Base-by-base conservation (phyloP, 2,797 vertebrate genomes). In the Pelodytes ibericus region DNA sequence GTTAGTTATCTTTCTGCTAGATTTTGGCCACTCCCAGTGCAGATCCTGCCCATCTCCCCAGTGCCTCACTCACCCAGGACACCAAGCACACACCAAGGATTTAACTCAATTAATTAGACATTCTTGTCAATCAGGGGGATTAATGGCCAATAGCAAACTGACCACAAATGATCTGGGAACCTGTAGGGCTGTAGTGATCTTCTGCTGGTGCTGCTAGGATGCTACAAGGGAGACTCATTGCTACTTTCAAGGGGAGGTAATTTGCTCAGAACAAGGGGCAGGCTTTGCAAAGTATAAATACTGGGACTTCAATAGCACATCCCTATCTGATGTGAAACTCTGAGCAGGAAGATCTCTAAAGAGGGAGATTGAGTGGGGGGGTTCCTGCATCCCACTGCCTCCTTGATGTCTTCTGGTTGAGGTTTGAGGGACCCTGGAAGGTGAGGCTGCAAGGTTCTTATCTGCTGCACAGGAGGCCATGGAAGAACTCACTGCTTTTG, bases 401-500 rank as follows among this genome's bases (percentile, higher is more conserved):
- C 88, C 92, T 92, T 94, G 92, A 96, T 96, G 95, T 95, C 92
- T 94, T 91, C 89, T 87, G 84, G 84, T 49, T 88, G 88, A 84
- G 89, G 84, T 85, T 33, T 60, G 71, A 70, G 88, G 84, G 89
- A 88, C 80, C 85, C 83, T 67, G 82, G 57, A 75, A 79, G 77
- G 66, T 29, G 71, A 60, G 79, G 77, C 71, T 80, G 76, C 64
- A 80, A 62, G 82, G 47, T 73, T 73, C 69, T 81, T 86, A 81
- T 75, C 88, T 81, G 16, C 44, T 47, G 16, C 44, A 47, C 44
- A 15, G 18, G 83, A 86, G 86, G 92, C 94, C 90, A 98, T 98
- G 96, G 96, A 98, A 95, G 96, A 98, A 92, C 96, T 98, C 84
- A 98, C 96, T 81, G 96, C 96, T 75, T 98, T 98, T 88, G 96